Percentiles rank a stretch among this genome's conserved stretches.
phyloP scores from a whole-genome alignment of 2,113 vertebrate species.

The Tachuris rubrigastra region DNA sequence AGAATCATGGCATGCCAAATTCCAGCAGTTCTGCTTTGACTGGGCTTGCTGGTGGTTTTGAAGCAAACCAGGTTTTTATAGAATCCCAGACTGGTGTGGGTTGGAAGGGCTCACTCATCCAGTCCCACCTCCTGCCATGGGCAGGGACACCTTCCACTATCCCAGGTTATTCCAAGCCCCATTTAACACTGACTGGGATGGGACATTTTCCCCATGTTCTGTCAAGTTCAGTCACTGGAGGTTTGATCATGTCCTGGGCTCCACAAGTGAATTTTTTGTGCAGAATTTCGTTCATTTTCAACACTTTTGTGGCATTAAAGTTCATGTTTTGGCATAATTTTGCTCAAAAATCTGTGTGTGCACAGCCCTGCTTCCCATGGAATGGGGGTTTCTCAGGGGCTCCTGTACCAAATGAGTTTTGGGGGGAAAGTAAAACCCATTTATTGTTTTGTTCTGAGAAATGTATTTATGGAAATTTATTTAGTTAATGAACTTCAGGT shows the following conservation, averaged over 20 bases:
- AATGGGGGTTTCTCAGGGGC: background rate
- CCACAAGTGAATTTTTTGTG: rapidly evolving
- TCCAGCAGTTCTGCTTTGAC: too few relatives aligned
- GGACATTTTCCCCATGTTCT: background rate
- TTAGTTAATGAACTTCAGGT: background rate
- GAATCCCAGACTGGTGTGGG: background rate
- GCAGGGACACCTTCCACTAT: background rate
- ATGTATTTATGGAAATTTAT: background rate
- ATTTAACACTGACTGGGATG: background rate
- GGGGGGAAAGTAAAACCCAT: background rate
- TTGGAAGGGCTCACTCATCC: rapidly evolving
- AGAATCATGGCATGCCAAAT: rapidly evolving
- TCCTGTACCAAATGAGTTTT: background rate
- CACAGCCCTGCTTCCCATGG: background rate
- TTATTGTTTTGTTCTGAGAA: background rate
- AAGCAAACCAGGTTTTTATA: background rate
- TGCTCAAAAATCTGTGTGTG: rapidly evolving
- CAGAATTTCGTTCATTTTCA: background rate
- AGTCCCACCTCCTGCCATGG: background rate
- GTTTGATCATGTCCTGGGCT: background rate
- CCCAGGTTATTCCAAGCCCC: background rate
- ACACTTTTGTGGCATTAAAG: background rate
- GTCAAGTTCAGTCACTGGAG: rapidly evolving
- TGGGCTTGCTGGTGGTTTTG: background rate
- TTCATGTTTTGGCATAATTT: rapidly evolving